Evolutionary conservation across 2,888 invertebrate species (phyloP).

Genomic region (Cheilosia impressa): DNA sequence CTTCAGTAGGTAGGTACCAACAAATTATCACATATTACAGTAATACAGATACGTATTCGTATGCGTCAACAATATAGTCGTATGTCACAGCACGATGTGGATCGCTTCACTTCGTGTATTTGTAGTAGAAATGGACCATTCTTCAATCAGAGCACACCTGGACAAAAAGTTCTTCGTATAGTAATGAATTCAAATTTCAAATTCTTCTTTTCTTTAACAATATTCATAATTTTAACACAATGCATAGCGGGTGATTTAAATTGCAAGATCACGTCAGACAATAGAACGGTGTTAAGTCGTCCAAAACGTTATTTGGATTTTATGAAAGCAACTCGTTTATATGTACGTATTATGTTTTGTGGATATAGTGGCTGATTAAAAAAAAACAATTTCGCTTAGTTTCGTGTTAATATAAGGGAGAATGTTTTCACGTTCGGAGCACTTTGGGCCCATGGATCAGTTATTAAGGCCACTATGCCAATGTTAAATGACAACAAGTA

Average conservation of each 20-base stretch:
- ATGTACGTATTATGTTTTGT: constrained; percentile 76
- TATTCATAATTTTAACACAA: neutral
- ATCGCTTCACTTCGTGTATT: neutral
- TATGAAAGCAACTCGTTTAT: constrained; percentile 77
- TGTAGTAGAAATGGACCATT: constrained; percentile 1
- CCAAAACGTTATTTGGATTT: constrained; percentile 78
- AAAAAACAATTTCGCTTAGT: constrained; percentile 82
- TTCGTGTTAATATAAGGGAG: constrained; percentile 89
- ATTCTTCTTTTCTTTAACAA: neutral
- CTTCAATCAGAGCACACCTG: neutral
- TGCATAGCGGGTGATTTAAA: neutral
- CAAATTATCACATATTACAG: no score
- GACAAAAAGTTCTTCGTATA: no score
- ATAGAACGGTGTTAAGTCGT: constrained; percentile 57
- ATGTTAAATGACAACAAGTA: constrained; percentile 82
- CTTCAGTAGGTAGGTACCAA: no score
- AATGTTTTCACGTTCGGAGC: constrained; percentile 86
- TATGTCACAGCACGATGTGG: neutral
- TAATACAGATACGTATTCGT: no score
- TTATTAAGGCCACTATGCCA: constrained; percentile 88
- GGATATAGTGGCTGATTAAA: neutral
- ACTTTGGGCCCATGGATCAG: constrained; percentile 88
- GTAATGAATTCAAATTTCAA: constrained; percentile 3
- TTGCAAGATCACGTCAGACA: neutral
- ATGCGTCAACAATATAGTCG: neutral